These are phyloP conservation scores for Diplosoma virens DNA, from an alignment of 23 tunicate species.

Conservation along the genomic window DNA sequence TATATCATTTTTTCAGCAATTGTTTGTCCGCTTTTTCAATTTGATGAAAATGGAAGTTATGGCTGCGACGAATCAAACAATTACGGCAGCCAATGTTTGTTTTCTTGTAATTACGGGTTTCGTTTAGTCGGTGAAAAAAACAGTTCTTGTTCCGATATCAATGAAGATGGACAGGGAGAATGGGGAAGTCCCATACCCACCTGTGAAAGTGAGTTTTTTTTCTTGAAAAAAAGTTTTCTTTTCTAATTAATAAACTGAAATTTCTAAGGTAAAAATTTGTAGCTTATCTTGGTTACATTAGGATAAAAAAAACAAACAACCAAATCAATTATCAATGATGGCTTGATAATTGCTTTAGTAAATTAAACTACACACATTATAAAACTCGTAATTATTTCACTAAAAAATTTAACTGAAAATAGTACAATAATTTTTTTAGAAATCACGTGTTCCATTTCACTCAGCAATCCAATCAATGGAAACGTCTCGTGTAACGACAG, in stretches of 20 bases:
- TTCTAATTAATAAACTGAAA: no score
- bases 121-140: constrained; percentile 7
- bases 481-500: constrained; percentile 24
- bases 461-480: constrained; percentile 36
- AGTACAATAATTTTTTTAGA: constrained; percentile 40
- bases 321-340: no score
- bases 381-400: no score
- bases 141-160: constrained; percentile 14
- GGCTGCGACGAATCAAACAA: constrained; percentile 21
- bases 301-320: no score
- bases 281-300: no score
- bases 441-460: constrained; percentile 21
- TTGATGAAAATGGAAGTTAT: constrained; percentile 20
- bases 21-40: background rate
- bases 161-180: constrained; percentile 40
- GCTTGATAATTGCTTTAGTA: no score
- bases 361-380: no score
- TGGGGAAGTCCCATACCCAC: constrained; percentile 27
- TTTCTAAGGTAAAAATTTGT: no score
- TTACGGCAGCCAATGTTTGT: constrained; percentile 34
- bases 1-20: constrained; percentile 14
- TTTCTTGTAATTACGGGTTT: constrained; percentile 35
- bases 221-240: no score
- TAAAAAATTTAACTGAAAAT: no score
- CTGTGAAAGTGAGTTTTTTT: constrained; percentile 41